A percentile compares a stretch with the other conserved stretches of the same genome.
Evolutionary conservation across 2,113 vertebrate genomes (phyloP).

Genomic region (Cacatua alba): DNA sequence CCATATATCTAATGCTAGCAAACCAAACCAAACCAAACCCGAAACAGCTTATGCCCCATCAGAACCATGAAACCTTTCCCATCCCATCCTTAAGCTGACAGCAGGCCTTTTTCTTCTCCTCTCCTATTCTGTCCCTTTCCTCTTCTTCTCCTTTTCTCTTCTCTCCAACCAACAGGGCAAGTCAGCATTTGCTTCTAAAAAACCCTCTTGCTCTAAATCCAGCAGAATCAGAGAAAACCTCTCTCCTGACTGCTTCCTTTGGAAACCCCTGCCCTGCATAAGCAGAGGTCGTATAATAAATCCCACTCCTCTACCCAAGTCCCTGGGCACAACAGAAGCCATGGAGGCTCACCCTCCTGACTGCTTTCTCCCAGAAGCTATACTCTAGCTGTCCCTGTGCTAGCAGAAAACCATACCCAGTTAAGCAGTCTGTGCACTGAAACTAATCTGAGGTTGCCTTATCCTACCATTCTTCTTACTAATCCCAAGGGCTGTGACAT

Average conservation of each 20-base stretch:
- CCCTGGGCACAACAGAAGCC: neutral
- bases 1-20: neutral
- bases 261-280: neutral
- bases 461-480: neutral
- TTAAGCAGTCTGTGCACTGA: accelerated
- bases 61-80: neutral
- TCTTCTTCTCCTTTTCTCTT: neutral
- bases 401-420: neutral
- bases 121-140: no score
- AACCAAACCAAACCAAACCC: neutral
- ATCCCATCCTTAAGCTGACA: neutral
- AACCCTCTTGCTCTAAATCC: neutral
- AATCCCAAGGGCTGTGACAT: neutral
- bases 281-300: neutral
- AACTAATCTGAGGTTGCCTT: neutral
- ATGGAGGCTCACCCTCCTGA: neutral
- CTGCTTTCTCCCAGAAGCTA: neutral
- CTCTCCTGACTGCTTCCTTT: neutral
- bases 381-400: neutral
- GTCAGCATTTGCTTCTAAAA: neutral
- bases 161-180: neutral
- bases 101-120: neutral
- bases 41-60: neutral
- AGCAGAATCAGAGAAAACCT: neutral
- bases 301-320: neutral